phyloP scores from a whole-genome alignment of 1,140 invertebrate species.

The Drosophila lowei region DNA sequence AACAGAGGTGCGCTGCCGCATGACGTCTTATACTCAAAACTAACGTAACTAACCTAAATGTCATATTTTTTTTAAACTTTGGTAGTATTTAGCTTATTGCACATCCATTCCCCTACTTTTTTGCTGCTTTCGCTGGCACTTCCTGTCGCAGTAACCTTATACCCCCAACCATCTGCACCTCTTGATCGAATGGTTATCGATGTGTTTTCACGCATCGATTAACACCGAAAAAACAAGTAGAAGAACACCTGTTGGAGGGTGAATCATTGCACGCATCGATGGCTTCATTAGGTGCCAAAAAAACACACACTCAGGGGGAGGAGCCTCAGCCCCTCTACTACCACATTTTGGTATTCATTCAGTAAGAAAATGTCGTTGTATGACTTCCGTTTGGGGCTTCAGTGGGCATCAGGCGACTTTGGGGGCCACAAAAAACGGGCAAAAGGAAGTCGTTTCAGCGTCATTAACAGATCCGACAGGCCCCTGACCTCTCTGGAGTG shows the following conservation, averaged over 20 bases:
- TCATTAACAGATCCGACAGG: constrained; percentile 35
- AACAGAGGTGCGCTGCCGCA: too few relatives aligned
- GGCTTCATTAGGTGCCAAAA: constrained; percentile 47
- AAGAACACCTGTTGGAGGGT: constrained; percentile 32
- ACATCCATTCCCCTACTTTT: neutral
- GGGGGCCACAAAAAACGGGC: constrained; percentile 30
- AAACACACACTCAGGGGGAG: constrained; percentile 7
- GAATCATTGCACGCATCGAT: constrained; percentile 53
- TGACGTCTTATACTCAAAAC: too few relatives aligned
- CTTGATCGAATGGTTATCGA: constrained; percentile 38
- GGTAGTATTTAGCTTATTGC: too few relatives aligned
- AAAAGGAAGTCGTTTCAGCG: constrained; percentile 64
- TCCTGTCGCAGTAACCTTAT: constrained; percentile 24
- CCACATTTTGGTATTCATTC: constrained; percentile 65
- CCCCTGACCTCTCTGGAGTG: neutral
- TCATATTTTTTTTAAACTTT: too few relatives aligned
- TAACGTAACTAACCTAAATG: too few relatives aligned
- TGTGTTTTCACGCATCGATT: constrained; percentile 34
- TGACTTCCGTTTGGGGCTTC: constrained; percentile 53
- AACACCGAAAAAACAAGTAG: constrained; percentile 11
- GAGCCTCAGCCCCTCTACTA: too few relatives aligned
- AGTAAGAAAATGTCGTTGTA: constrained; percentile 68
- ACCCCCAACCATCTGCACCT: constrained; percentile 27
- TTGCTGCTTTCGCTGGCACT: neutral
- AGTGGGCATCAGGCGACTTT: constrained; percentile 52